Evolutionary conservation across 2,113 vertebrate species (phyloP), one percentile per base, ranked within the genome.

Genomic region (Pelusios castaneus): DNA sequence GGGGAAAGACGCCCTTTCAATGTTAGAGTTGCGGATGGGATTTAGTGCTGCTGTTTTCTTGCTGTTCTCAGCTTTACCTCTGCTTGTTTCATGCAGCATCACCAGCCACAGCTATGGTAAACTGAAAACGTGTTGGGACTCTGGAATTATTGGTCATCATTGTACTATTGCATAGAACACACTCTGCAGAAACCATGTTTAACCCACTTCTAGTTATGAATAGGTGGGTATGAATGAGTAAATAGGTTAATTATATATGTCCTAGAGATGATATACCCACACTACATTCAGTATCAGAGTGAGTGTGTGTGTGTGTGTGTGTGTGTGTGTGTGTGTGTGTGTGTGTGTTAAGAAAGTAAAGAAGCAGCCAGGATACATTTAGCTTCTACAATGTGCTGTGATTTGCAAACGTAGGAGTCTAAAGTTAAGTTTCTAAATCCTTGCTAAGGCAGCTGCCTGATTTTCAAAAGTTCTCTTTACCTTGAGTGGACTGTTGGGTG

Each of bases 331-430:
- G n/a, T n/a, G n/a, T n/a, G n/a, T n/a, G n/a, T n/a, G n/a, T n/a
- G n/a, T n/a, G n/a, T 27, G n/a, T 31, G 21, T 19, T 22, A 34
- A 49, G 19, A 41, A n/a, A 21, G 25, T 14, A 24, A 41, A 10
- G 22, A 29, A 51, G 29, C 41, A 34, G 31, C 5, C 77, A 52
- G 47, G 34, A 31, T 51, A 13, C 11, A 3, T 38, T 56, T 56
- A 25, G 52, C n/a, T 16, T 3, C 25, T 17, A 7, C 0, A 0
- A 27, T 17, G 3, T 4, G 4, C 4, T 6, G 19, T 19, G 4
- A 12, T 67, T 73, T 43, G 6, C 4, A 2, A 5, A 5, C 8
- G 1, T 14, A 77, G 43, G 27, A 5, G 3, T 70, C 4, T 54
- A 60, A 41, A 45, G 17, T 83, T 27, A 1, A 34, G 4, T 2